Evolutionary conservation across 2,888 invertebrate genomes (phyloP), one percentile per base, ranked within the genome.

Genomic region (Agrochola lychnidis): DNA sequence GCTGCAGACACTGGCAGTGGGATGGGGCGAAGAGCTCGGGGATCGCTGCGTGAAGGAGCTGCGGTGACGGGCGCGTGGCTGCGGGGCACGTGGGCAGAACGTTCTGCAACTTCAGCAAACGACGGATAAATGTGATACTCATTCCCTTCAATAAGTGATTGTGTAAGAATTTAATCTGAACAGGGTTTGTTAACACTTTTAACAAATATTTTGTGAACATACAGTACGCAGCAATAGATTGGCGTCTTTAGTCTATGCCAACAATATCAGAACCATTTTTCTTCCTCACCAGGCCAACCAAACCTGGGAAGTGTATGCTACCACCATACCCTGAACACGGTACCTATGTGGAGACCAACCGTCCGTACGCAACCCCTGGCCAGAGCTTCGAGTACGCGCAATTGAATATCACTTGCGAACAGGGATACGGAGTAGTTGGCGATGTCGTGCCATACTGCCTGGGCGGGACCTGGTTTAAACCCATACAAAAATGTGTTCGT

Each of bases 311-410:
- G 5, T 95, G 95, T 76, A 56, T 90, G 0, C 87, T 95, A 0
- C 95, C 95, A 0, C 87, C 89, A 0, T 91, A 90, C 75, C 94
- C 94, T 0, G 85, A 75, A 0, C 92, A 94, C 76, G 95, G 94
- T 0, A 82, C 78, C 0, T 95, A 94, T 80, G 76, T 77, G 0
- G 90, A 91, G 0, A 73, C 82, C 0, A 92, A 91, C 40, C 75
- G 84, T 0, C 89, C 91, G 0, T 78, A 78, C 42, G 91, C 92
- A 0, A 62, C 53, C 4, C 94, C 94, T 0, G 93, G 94, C 0
- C 89, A 92, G 14, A 45, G 83, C 0, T 91, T 89, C 82, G 79
- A 86, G 16, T 79, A 80, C 3, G 84, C 91, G 5, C 84, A 86
- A 0, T 68, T 95, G 12, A 92, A 91, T 56, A 85, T 94, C 16